These are phyloP conservation scores for Leucoraja ocellata DNA, from an alignment of 2,797 vertebrate genomes.

Conservation along the genomic window DNA sequence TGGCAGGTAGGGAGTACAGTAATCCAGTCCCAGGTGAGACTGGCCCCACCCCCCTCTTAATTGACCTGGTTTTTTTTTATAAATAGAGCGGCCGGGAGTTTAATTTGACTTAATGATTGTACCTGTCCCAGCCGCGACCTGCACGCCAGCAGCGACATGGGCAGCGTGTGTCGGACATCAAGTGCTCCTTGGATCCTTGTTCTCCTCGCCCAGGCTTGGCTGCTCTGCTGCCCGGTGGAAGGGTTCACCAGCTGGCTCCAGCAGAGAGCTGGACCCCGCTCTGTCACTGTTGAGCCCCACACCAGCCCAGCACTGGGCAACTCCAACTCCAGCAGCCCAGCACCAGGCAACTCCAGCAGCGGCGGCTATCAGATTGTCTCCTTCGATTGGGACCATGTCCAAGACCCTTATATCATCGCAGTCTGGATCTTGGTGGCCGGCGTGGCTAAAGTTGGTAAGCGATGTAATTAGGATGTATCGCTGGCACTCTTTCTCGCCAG, in stretches of 20 bases:
- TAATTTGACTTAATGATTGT: background rate
- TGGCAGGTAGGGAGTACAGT: background rate
- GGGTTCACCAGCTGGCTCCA: background rate
- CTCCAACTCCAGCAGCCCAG: background rate
- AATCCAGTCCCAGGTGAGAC: background rate
- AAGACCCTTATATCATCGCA: slow-evolving; percentile 73
- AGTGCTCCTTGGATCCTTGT: no score
- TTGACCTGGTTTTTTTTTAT: background rate
- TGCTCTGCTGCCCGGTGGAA: background rate
- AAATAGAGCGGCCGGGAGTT: background rate
- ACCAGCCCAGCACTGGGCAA: background rate
- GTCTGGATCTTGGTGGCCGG: slow-evolving; percentile 87
- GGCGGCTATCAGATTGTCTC: slow-evolving; percentile 70
- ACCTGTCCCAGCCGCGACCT: background rate
- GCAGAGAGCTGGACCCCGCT: background rate
- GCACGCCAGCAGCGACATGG: background rate
- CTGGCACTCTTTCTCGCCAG: background rate
- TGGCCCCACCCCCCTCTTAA: background rate
- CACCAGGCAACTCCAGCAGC: slow-evolving; percentile 40
- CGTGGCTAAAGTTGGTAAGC: slow-evolving; percentile 88
- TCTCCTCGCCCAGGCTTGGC: background rate
- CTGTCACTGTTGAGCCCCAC: background rate
- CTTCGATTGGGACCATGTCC: slow-evolving; percentile 83
- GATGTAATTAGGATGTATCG: background rate
- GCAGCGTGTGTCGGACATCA: fast-evolving